Evolutionary conservation across 2,888 invertebrate genomes (phyloP).

Genomic region (Yponomeuta malinellus): DNA sequence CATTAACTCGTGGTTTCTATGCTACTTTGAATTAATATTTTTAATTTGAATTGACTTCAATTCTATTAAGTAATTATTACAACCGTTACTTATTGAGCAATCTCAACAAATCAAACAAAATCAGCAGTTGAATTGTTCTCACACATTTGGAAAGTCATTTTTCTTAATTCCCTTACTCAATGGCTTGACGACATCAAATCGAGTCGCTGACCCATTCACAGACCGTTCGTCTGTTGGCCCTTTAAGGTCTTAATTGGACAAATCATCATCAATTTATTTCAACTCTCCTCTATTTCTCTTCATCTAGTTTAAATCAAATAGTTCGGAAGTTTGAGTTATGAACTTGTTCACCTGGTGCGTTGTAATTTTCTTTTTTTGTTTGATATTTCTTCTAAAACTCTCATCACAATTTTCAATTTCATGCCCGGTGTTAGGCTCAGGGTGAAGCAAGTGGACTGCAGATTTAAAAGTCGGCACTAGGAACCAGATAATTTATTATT

Average conservation of each 20-base stretch:
- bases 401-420: not conserved
- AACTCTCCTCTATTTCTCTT: constrained; percentile 29
- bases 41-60: not conserved
- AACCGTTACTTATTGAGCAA: not conserved
- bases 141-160: constrained; percentile 16
- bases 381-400: too few relatives aligned
- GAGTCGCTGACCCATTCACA: constrained; percentile 26
- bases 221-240: constrained; percentile 30
- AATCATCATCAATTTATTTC: constrained; percentile 61
- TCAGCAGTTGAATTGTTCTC: constrained; percentile 6
- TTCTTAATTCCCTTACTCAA: constrained; percentile 23
- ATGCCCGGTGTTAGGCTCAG: too few relatives aligned
- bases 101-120: constrained; percentile 4
- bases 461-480: too few relatives aligned
- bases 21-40: too few relatives aligned
- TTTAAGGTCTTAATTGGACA: constrained; percentile 58
- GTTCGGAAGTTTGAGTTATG: not conserved
- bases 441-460: too few relatives aligned
- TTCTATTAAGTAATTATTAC: not conserved
- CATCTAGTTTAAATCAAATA: constrained; percentile 7
- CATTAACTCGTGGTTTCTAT: too few relatives aligned
- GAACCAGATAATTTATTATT: too few relatives aligned
- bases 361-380: too few relatives aligned
- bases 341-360: not conserved
- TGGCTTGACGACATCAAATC: constrained; percentile 40